Percentiles rank a stretch among this genome's conserved stretches.
Evolutionary conservation across 2,113 vertebrate species (phyloP).

Genomic region (Tiliqua scincoides): DNA sequence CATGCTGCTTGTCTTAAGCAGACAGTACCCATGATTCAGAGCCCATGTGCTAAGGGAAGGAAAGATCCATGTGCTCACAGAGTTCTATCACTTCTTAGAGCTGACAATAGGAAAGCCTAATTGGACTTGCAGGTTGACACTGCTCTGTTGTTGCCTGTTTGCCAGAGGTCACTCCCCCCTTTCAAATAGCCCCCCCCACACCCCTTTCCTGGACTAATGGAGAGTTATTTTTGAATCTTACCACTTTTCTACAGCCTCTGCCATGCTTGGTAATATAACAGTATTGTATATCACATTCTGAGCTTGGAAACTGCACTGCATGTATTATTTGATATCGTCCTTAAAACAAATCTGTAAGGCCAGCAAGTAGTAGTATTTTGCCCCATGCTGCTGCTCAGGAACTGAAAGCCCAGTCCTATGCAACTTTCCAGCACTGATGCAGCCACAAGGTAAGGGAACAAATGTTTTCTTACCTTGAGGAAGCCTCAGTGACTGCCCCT

Average conservation of each 20-base stretch:
- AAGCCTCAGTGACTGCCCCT: no score
- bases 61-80: not conserved
- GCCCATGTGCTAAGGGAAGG: not conserved
- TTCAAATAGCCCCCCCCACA: not conserved
- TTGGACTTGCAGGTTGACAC: not conserved
- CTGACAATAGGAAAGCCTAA: not conserved
- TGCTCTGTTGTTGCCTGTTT: not conserved
- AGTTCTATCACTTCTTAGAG: not conserved
- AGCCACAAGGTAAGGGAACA: no score
- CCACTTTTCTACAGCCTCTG: not conserved
- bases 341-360: no score
- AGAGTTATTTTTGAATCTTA: not conserved
- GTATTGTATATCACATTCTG: no score
- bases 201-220: not conserved
- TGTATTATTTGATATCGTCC: no score
- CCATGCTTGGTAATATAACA: not conserved
- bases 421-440: no score
- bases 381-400: no score
- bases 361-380: no score
- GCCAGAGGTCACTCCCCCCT: not conserved
- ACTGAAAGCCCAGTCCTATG: no score
- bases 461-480: no score
- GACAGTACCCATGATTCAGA: constrained; percentile 11
- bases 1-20: constrained; percentile 25
- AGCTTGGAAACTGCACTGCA: no score